Base-by-base conservation (phyloP, 2,888 invertebrate species). In the Eristalis intricaria region DNA sequence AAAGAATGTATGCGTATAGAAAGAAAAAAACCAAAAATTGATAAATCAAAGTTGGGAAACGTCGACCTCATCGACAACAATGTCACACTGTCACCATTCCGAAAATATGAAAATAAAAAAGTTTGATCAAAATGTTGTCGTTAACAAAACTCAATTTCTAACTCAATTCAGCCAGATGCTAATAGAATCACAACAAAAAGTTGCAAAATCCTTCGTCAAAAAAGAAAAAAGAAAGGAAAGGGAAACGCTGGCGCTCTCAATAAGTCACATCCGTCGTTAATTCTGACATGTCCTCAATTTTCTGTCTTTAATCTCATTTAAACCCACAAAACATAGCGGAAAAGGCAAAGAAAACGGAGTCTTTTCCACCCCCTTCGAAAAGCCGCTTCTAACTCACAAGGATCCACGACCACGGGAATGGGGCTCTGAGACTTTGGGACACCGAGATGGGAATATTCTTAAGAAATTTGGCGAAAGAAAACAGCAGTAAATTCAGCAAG, bases 251-350 rank as follows among this genome's bases (percentile, higher is more conserved):
- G 4, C 70, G 15, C 50, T 40, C 56, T 29, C 50, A 40, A 63
- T 65, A 32, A 70, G 70, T 78, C 58, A 64, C 70, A 78, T 78
- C 56, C 64, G 40, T 71, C 78, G 70, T 70, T 78, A 78, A 65
- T 64, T 65, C 64, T 71, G 78, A 40, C 64, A 65, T 81, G 74
- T 74, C 64, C 64, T 64, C 68, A 63, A 68, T 38, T 63, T 64
- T 75, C 38, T 32, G 63, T 75, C 56, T 56, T 69, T 81, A 81
- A 74, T 75, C 68, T 64, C 74, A 75, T 81, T 80, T 74, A 74
- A 74, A 56, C 68, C 69, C 29, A 63, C 74, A 69, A 78, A 80
- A 68, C 11, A 56, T 61, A 61, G 13, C 13, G 32, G 26, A 32
- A 63, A 5, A 63, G 15, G n/a, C 8, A 13, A n/a, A 32, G 19